phyloP scores from a whole-genome alignment of 1,140 invertebrate species.

The Asbolus verrucosus region DNA sequence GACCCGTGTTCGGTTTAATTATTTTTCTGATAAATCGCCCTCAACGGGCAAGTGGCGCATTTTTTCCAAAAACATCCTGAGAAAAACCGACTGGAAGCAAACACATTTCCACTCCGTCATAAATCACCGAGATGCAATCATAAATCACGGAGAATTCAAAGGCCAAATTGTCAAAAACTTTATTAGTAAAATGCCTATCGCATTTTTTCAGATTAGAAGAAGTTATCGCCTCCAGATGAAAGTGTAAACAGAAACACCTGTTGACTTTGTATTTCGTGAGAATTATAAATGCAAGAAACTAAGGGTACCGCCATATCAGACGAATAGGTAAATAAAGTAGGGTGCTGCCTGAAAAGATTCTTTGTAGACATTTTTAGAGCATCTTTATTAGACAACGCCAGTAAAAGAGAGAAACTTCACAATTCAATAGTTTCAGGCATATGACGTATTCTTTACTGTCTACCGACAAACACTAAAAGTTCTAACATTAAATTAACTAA shows the following conservation, averaged over 20 bases:
- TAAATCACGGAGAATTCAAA: too few species aligned
- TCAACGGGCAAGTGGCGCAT: background rate
- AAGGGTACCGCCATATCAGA: slow-evolving; percentile 9
- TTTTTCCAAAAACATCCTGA: too few species aligned
- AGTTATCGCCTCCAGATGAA: slow-evolving; percentile 9
- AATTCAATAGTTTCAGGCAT: too few species aligned
- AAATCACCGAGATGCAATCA: background rate
- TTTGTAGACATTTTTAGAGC: slow-evolving; percentile 24
- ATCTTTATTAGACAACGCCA: too few species aligned
- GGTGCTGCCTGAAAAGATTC: background rate
- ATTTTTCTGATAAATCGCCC: background rate
- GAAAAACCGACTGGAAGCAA: too few species aligned
- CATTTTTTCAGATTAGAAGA: slow-evolving; percentile 1
- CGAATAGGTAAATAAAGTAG: slow-evolving; percentile 6
- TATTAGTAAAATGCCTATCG: slow-evolving; percentile 8
- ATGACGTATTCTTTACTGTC: too few species aligned
- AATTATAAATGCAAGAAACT: slow-evolving; percentile 7
- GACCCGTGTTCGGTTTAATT: too few species aligned
- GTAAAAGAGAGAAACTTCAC: too few species aligned
- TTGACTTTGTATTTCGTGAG: slow-evolving; percentile 29
- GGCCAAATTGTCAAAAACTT: slow-evolving; percentile 2
- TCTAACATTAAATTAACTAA: too few species aligned
- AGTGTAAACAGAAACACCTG: slow-evolving; percentile 23
- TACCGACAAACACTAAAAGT: too few species aligned
- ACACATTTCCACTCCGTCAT: too few species aligned